Percentiles rank a stretch among this genome's conserved stretches.
phyloP scores from a whole-genome alignment of 2,113 vertebrate genomes.

The Erpornis zantholeuca region DNA sequence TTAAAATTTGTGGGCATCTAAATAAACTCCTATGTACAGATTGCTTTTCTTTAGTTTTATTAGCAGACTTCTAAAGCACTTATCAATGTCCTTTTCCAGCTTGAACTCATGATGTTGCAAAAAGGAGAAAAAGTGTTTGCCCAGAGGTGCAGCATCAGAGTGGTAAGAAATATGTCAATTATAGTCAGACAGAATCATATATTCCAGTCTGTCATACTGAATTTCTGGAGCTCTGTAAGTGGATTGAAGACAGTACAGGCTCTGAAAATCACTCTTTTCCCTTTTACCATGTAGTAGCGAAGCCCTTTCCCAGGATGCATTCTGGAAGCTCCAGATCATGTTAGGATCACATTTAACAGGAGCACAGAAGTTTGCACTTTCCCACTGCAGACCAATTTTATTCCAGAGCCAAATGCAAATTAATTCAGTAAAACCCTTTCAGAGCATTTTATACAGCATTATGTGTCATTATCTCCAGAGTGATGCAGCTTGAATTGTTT shows the following conservation, averaged over 20 bases:
- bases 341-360: not conserved
- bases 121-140: not conserved
- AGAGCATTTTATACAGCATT: not conserved
- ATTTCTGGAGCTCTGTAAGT: not conserved
- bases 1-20: conserved; percentile 60
- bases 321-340: not conserved
- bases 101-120: not conserved
- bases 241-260: not conserved
- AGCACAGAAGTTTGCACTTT: not conserved
- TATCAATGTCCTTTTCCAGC: not conserved
- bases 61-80: not conserved
- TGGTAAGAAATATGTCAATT: not conserved
- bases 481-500: conserved; percentile 20
- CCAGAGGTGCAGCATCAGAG: not conserved
- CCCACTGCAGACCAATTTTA: not conserved
- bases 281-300: not conserved
- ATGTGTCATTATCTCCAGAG: not conserved
- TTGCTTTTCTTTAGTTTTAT: conserved; percentile 39
- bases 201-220: not conserved
- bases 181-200: not conserved
- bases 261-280: not conserved
- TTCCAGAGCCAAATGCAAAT: not conserved
- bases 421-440: not conserved
- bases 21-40: conserved; percentile 71
- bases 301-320: not conserved